These are phyloP conservation scores for Drosophila eohydei DNA, from an alignment of 2,888 invertebrate species.

Conservation along the genomic window DNA sequence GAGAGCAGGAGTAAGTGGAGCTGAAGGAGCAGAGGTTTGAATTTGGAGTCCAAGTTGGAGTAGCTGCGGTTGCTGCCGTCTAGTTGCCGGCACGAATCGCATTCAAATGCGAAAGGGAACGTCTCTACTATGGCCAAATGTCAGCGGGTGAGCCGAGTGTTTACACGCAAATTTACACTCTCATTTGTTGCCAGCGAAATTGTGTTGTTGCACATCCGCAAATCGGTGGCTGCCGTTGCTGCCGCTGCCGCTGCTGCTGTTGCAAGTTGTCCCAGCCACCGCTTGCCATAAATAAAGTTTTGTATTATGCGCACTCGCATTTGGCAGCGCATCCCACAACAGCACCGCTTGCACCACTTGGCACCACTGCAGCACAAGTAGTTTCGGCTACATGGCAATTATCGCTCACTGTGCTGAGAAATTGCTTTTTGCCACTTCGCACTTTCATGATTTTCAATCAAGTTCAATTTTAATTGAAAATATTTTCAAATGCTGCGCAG, in stretches of 20 bases:
- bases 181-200: slow-evolving; percentile 80
- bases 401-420: slow-evolving; percentile 81
- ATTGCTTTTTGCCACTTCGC: slow-evolving; percentile 80
- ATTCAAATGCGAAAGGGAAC: slow-evolving; percentile 49
- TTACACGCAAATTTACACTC: slow-evolving; percentile 85
- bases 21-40: neutral
- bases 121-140: slow-evolving; percentile 73
- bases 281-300: slow-evolving; percentile 77
- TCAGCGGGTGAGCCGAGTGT: slow-evolving; percentile 85
- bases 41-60: slow-evolving; percentile 21
- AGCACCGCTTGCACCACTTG: slow-evolving; percentile 25
- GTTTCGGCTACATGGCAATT: slow-evolving; percentile 61
- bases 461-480: slow-evolving; percentile 81
- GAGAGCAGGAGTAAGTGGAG: neutral
- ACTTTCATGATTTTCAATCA: slow-evolving; percentile 80
- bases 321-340: slow-evolving; percentile 81
- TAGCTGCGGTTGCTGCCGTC: slow-evolving; percentile 32
- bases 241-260: slow-evolving; percentile 25
- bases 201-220: slow-evolving; percentile 61
- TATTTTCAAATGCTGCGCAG: slow-evolving; percentile 61
- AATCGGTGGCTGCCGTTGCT: slow-evolving; percentile 57
- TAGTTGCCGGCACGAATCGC: slow-evolving; percentile 49
- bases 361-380: slow-evolving; percentile 17
- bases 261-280: slow-evolving; percentile 58
- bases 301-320: slow-evolving; percentile 76